Evolutionary conservation across 2,113 vertebrate species (phyloP).

Genomic region (Nycticorax nycticorax): DNA sequence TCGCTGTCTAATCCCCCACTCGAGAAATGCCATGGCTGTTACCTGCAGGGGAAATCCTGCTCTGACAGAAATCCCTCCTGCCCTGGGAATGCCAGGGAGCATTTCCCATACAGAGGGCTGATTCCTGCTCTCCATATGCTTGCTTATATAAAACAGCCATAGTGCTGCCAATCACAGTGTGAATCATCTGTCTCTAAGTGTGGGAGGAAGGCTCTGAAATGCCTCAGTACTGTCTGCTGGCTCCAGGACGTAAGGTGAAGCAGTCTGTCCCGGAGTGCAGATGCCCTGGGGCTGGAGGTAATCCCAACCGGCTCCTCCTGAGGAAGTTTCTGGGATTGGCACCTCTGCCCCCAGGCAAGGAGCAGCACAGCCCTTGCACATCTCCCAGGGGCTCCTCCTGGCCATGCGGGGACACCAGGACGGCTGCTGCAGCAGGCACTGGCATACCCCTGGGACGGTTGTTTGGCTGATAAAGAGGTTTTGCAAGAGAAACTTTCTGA

Average conservation of each 20-base stretch:
- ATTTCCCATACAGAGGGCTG: neutral
- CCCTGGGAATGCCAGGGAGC: neutral
- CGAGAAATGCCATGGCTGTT: rapidly evolving
- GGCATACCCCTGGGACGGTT: rapidly evolving
- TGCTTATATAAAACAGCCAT: neutral
- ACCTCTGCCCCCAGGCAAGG: neutral
- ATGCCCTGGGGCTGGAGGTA: neutral
- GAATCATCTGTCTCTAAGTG: neutral
- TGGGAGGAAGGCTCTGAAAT: neutral
- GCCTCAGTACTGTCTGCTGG: neutral
- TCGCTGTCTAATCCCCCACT: neutral
- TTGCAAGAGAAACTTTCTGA: neutral
- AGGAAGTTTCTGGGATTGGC: neutral
- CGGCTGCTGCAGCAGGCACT: neutral
- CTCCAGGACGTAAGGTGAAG: neutral
- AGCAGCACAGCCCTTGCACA: neutral
- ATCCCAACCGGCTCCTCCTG: neutral
- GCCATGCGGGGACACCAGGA: neutral
- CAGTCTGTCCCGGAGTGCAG: neutral
- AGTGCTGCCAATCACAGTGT: neutral
- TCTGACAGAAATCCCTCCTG: neutral
- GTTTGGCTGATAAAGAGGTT: neutral
- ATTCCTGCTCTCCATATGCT: neutral
- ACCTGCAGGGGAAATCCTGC: neutral
- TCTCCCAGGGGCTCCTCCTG: neutral